Evolutionary conservation across 1,140 invertebrate genomes (phyloP).

Genomic region (Nephila pilipes): DNA sequence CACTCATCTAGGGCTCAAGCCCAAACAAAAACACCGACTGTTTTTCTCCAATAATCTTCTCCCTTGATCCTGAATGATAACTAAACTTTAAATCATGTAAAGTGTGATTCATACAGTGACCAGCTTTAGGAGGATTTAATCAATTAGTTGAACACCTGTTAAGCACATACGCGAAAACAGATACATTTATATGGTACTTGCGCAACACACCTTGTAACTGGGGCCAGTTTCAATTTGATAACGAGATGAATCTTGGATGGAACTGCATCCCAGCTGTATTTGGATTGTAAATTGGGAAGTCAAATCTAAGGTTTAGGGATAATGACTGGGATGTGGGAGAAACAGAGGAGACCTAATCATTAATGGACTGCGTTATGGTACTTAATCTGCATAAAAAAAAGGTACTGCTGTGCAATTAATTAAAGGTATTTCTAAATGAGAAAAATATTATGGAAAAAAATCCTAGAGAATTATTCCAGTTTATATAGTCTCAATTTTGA

Average conservation of each 20-base stretch:
- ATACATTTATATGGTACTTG: constrained; percentile 33
- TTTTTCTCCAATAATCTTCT: constrained; percentile 63
- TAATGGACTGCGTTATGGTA: neutral
- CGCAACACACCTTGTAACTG: neutral
- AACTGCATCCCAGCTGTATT: neutral
- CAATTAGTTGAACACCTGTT: constrained; percentile 75
- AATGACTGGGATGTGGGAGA: neutral
- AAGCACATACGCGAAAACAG: neutral
- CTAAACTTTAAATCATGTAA: constrained; percentile 74
- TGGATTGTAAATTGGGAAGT: constrained; percentile 21
- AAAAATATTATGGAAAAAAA: neutral
- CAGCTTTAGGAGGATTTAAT: constrained; percentile 50
- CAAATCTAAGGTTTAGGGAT: constrained; percentile 4
- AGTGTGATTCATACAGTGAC: constrained; percentile 59
- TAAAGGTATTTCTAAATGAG: neutral
- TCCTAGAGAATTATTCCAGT: no score
- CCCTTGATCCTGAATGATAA: constrained; percentile 59
- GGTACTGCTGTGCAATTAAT: neutral
- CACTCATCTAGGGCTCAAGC: constrained; percentile 67
- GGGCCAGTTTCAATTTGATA: neutral
- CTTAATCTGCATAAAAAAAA: neutral
- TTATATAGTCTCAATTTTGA: no score
- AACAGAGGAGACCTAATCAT: neutral
- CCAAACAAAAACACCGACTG: constrained; percentile 65
- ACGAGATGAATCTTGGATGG: neutral